Evolutionary conservation across 2,113 vertebrate genomes (phyloP).

Genomic region (Phaethornis superciliosus): DNA sequence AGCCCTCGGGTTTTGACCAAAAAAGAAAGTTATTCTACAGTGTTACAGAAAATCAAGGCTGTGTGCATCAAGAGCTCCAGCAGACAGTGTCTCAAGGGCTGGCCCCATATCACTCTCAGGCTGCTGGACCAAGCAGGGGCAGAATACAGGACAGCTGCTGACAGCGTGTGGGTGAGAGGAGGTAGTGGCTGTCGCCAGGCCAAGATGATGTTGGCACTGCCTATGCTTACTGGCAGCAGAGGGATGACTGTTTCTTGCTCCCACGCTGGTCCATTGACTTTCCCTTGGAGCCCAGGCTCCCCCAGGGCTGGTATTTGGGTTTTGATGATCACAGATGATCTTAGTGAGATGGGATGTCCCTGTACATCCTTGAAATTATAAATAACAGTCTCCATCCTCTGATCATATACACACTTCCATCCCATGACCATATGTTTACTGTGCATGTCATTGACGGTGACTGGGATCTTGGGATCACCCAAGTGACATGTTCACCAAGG

Average conservation of each 20-base stretch:
- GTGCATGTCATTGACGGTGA: not conserved
- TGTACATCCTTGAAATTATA: accelerated
- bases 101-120: not conserved
- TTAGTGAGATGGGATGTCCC: not conserved
- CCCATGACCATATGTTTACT: not conserved
- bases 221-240: not conserved
- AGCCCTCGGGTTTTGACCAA: not conserved
- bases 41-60: not conserved
- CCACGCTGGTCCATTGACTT: not conserved
- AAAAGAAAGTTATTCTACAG: not conserved
- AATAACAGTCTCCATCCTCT: not conserved
- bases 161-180: not conserved
- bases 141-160: not conserved
- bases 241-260: not conserved
- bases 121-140: not conserved
- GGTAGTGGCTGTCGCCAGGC: not conserved
- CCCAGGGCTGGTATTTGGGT: not conserved
- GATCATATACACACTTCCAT: accelerated
- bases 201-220: not conserved
- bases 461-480: not conserved
- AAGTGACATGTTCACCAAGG: not conserved
- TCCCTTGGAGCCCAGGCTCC: not conserved
- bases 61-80: not conserved
- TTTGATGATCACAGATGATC: not conserved
- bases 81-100: not conserved